Conservation (phyloP, 1,140 invertebrate species). For the Rhopalosiphum maidis region DNA sequence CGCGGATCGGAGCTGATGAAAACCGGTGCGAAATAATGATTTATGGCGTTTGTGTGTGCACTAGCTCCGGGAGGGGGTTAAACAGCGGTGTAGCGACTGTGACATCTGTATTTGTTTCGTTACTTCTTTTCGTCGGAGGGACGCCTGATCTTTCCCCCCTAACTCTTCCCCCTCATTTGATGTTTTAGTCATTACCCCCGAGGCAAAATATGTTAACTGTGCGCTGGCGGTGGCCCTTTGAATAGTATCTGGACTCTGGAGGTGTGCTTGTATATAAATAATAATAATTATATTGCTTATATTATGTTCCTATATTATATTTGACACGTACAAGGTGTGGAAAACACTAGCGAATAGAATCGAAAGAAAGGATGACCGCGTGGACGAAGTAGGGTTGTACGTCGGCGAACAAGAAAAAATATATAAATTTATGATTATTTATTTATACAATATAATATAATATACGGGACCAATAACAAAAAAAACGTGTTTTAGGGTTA, state of each 20-base stretch:
- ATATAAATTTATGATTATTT: slow-evolving; percentile 27
- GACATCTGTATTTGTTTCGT: slow-evolving; percentile 54
- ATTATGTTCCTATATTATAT: background rate
- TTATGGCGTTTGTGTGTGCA: background rate
- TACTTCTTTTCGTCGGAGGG: background rate
- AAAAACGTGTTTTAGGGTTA: slow-evolving; percentile 55
- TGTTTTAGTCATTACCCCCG: slow-evolving; percentile 18
- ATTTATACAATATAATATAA: background rate
- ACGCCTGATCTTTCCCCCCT: background rate
- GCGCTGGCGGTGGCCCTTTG: background rate
- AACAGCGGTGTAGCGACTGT: slow-evolving; percentile 10
- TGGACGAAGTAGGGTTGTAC: slow-evolving; percentile 27
- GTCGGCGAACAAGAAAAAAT: background rate
- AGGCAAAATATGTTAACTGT: background rate
- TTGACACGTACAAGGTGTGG: background rate
- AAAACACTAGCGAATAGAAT: background rate
- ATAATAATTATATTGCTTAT: slow-evolving; percentile 19
- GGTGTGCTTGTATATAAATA: background rate
- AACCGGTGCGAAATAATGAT: slow-evolving; percentile 47
- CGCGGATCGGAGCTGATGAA: slow-evolving; percentile 12
- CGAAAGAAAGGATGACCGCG: background rate
- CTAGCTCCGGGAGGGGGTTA: background rate
- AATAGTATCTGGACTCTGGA: background rate
- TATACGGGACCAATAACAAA: slow-evolving; percentile 19
- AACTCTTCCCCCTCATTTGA: background rate